These are phyloP conservation scores for Megathymus violae DNA, from an alignment of 1,140 invertebrate species.

Conservation along the genomic window DNA sequence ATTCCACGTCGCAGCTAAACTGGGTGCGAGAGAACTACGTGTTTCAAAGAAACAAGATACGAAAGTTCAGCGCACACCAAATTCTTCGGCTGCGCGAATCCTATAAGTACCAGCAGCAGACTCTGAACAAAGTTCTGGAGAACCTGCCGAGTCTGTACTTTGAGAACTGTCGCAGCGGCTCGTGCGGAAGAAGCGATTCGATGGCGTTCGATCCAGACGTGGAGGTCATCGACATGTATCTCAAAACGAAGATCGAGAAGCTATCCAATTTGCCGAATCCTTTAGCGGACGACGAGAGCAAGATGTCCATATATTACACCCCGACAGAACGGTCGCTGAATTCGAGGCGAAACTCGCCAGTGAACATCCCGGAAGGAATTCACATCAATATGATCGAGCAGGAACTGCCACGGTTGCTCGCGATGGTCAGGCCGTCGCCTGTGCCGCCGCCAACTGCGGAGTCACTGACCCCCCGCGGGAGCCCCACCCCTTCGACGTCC, in stretches of 20 bases:
- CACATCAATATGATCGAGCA: constrained; percentile 86
- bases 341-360: constrained; percentile 72
- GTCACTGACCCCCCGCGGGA: constrained; percentile 38
- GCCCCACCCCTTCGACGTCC: constrained; percentile 45
- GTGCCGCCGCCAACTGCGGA: constrained; percentile 42
- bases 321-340: constrained; percentile 86
- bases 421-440: constrained; percentile 59
- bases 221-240: constrained; percentile 86
- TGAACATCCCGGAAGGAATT: constrained; percentile 79
- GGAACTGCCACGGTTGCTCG: constrained; percentile 68
- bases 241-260: constrained; percentile 86
- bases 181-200: constrained; percentile 92
- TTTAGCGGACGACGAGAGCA: constrained; percentile 85
- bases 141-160: constrained; percentile 96
- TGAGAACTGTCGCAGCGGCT: constrained; percentile 95
- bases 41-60: constrained; percentile 96
- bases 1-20: constrained; percentile 94
- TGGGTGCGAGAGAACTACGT: constrained; percentile 97
- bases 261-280: constrained; percentile 72
- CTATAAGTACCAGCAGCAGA: constrained; percentile 97
- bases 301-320: constrained; percentile 90
- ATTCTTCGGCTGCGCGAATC: constrained; percentile 94
- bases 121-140: constrained; percentile 96
- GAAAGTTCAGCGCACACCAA: constrained; percentile 97
- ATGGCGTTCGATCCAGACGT: constrained; percentile 88